Percentiles rank a stretch among this genome's conserved stretches.
These are phyloP conservation scores for Heliothis peltigera DNA, from an alignment of 2,888 invertebrate genomes.

Conservation along the genomic window DNA sequence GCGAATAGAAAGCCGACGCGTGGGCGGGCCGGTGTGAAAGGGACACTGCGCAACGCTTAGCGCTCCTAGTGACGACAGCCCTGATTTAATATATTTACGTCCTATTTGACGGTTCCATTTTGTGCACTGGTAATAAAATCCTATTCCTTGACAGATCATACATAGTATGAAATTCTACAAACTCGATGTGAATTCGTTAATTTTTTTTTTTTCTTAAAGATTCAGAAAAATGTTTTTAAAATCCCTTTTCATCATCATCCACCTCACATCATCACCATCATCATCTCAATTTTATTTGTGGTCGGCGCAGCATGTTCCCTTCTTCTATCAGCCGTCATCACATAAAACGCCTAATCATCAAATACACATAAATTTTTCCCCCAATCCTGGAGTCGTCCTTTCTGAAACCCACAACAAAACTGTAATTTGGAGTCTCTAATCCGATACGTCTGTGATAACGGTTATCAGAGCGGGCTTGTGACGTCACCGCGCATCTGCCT, in stretches of 20 bases:
- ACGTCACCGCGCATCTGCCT: conserved; percentile 31
- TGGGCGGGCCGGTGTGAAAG: conserved; percentile 68
- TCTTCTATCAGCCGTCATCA: too few relatives aligned
- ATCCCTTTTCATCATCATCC: too few relatives aligned
- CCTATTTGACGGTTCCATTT: conserved; percentile 24
- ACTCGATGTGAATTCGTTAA: too few relatives aligned
- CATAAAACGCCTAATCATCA: too few relatives aligned
- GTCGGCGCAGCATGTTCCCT: too few relatives aligned
- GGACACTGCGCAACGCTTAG: conserved; percentile 53
- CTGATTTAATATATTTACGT: conserved; percentile 31
- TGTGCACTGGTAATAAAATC: not conserved
- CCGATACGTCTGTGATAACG: conserved; percentile 23
- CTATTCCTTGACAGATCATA: not conserved
- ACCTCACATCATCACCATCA: too few relatives aligned
- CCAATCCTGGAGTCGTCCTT: not conserved
- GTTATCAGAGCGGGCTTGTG: conserved; percentile 26
- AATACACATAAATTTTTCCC: not conserved
- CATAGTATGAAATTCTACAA: too few relatives aligned
- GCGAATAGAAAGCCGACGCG: conserved; percentile 59
- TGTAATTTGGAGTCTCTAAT: not conserved
- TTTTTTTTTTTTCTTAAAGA: too few relatives aligned
- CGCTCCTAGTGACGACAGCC: conserved; percentile 42
- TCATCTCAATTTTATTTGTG: too few relatives aligned
- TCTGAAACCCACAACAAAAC: not conserved
- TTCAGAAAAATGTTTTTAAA: too few relatives aligned